Percentiles rank a stretch among this genome's conserved stretches.
Evolutionary conservation across 2,888 invertebrate species (phyloP).

Genomic region (Augochlorella aurata): DNA sequence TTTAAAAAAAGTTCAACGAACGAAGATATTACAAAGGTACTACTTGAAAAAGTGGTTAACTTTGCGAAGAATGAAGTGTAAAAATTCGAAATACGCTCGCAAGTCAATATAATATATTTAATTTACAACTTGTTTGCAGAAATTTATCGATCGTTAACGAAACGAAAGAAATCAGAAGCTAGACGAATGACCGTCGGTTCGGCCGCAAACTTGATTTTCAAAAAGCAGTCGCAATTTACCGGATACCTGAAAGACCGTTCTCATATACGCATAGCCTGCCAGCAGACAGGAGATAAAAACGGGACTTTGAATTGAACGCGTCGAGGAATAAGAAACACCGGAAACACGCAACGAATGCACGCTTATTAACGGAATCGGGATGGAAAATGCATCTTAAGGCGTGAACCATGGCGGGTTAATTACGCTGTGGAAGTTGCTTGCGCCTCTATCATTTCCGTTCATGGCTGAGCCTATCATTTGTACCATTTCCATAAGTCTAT

Average conservation of each 20-base stretch:
- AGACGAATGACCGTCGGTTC: not conserved
- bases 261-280: not conserved
- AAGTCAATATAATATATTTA: too few species aligned
- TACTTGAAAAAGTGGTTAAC: too few species aligned
- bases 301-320: not conserved
- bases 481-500: conserved; percentile 10
- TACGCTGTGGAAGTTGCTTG: not conserved
- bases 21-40: too few species aligned
- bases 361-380: conserved; percentile 1
- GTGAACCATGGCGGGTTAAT: not conserved
- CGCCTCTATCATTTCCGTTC: conserved; percentile 14
- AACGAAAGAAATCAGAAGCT: not conserved
- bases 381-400: conserved; percentile 4
- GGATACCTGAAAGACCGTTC: not conserved
- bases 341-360: conserved; percentile 12
- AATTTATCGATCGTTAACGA: not conserved
- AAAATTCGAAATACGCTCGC: too few species aligned
- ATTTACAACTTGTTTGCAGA: too few species aligned
- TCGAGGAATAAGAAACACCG: not conserved
- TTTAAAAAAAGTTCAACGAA: too few species aligned
- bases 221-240: not conserved
- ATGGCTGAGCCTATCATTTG: conserved; percentile 1
- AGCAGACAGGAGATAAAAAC: not conserved
- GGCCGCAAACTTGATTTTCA: not conserved
- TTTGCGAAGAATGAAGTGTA: too few species aligned